Evolutionary conservation across 2,888 invertebrate genomes (phyloP), one percentile per base, ranked within the genome.

Genomic region (Bugula neritina): DNA sequence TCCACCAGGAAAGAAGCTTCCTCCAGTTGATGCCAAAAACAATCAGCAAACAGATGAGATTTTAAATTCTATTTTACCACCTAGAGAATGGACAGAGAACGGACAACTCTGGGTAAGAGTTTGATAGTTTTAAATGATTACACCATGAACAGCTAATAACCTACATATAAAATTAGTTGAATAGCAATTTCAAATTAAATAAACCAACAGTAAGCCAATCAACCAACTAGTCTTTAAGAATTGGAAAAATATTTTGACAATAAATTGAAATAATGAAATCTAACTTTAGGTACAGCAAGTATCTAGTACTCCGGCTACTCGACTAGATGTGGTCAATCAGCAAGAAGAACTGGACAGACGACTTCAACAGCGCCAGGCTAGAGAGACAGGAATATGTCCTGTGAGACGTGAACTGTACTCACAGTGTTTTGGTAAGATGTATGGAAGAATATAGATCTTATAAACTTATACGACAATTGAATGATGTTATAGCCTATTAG

Each of bases 331-430:
- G 21, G 91, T 96, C 76, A 95, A 94, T 85, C 87, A 99, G 23
- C 96, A 97, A 86, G 96, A 98, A 84, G 93, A 94, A 86, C 86
- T 99, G 69, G 97, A 98, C 83, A 91, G 92, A 79, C 89, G 91
- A 75, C 86, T 96, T 71, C 92, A 93, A 80, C 92, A 93, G 81
- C 87, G 92, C n/a, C 92, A 95, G 84, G 97, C 98, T 0, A 88
- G 95, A 76, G 96, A 96, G 86, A 95, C 95, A 0, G 97, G 97
- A 52, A 95, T 97, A 79, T 97, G 97, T 84, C 94, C 95, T 0
- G 91, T 95, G 71, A 88, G 97, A 69, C 87, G 96, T 71, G 94
- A 96, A 83, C 88, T 97, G 0, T 97, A 96, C 83, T 92, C 94
- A 0, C 96, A 97, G 84, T 96, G 95, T 83, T 96, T 96, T 84